phyloP scores from a whole-genome alignment of 2,113 vertebrate species.

The Mellivora capensis region DNA sequence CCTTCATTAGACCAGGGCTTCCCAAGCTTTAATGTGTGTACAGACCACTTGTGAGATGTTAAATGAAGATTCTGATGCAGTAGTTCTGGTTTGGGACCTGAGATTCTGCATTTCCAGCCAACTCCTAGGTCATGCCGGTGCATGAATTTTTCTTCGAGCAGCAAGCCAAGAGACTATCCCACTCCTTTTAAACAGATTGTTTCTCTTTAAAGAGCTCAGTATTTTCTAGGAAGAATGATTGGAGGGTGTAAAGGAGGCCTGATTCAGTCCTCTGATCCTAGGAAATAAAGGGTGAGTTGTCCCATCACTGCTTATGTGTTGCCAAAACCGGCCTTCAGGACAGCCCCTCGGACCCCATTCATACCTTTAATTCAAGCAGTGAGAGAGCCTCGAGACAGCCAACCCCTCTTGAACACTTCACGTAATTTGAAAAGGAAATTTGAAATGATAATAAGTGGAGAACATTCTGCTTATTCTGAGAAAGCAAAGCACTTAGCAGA shows the following conservation, averaged over 20 bases:
- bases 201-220: neutral
- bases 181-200: neutral
- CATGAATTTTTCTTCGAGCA: neutral
- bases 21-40: neutral
- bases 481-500: constrained; percentile 22
- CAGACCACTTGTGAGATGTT: neutral
- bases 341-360: neutral
- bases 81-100: neutral
- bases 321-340: neutral
- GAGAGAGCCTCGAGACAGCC: neutral
- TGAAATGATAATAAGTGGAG: neutral
- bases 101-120: neutral
- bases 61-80: neutral
- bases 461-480: neutral
- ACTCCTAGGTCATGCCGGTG: neutral
- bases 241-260: neutral
- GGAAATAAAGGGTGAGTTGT: neutral
- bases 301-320: neutral
- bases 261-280: neutral
- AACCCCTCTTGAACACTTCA: neutral
- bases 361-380: neutral
- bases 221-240: neutral
- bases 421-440: constrained; percentile 25
- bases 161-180: neutral
- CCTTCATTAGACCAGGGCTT: neutral